Percentiles rank a stretch among this genome's conserved stretches.
phyloP scores from a whole-genome alignment of 30 jellyfish, hydroid and myxozoan genomes.

The Turritopsis rubra region DNA sequence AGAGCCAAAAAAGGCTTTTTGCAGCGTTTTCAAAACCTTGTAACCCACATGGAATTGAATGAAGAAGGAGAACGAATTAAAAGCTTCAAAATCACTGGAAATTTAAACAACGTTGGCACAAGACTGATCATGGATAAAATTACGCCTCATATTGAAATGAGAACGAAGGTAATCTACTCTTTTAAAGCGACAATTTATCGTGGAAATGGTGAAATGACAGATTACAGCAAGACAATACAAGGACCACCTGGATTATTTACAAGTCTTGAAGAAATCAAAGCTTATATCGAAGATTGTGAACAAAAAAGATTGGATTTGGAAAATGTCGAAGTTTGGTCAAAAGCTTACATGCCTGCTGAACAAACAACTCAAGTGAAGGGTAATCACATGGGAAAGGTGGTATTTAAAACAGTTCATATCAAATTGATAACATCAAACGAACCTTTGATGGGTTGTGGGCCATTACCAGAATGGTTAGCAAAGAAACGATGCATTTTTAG shows the following conservation, averaged over 20 bases:
- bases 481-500: slow-evolving; percentile 8
- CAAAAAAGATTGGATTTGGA: neutral
- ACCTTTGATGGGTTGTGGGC: slow-evolving; percentile 33
- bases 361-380: neutral
- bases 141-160: neutral
- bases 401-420: neutral
- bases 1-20: neutral
- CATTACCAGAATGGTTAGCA: slow-evolving; percentile 20
- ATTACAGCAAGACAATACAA: neutral
- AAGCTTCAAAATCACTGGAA: too few species aligned
- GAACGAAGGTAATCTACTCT: neutral
- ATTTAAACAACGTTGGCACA: too few species aligned
- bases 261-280: neutral
- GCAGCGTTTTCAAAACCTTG: neutral
- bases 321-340: neutral
- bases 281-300: neutral
- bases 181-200: too few species aligned
- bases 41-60: too few species aligned
- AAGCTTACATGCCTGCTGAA: neutral
- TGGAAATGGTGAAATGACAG: neutral
- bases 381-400: slow-evolving; percentile 7
- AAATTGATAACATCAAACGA: neutral
- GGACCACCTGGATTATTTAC: neutral
- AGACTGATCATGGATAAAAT: neutral
- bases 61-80: too few species aligned